Conservation (phyloP, 2,113 vertebrate species). For the Oreocharis arfaki region DNA sequence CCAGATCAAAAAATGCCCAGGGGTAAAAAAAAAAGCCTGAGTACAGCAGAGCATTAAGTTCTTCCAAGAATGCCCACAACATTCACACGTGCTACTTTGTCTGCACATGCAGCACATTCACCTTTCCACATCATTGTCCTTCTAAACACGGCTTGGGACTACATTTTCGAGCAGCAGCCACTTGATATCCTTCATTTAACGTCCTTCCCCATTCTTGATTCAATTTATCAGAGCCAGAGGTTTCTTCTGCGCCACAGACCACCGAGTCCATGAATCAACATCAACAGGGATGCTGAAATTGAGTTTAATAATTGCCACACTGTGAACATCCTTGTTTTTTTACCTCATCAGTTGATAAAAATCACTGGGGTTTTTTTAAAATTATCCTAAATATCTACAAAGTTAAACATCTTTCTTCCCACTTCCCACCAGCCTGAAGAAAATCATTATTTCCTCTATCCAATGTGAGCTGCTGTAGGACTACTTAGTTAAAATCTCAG, state of each 20-base stretch:
- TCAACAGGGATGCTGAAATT: background rate
- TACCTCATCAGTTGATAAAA: background rate
- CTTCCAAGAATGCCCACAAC: background rate
- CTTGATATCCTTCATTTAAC: background rate
- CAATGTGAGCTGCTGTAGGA: background rate
- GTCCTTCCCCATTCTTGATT: background rate
- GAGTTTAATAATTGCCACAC: background rate
- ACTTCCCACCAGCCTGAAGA: background rate
- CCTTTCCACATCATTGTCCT: background rate
- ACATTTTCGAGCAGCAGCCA: background rate
- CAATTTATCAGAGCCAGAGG: background rate
- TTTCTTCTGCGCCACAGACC: background rate
- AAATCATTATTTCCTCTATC: background rate
- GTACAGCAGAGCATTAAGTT: background rate
- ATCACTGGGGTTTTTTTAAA: background rate
- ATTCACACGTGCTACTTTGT: fast-evolving
- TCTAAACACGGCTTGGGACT: background rate
- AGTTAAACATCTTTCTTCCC: background rate
- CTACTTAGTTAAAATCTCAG: background rate
- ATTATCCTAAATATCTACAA: background rate
- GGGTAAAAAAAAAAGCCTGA: background rate
- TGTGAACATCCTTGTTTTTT: background rate
- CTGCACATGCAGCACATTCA: background rate
- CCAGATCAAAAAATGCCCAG: background rate
- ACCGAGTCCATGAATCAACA: background rate